Conservation (phyloP, 2,888 invertebrate genomes). For the Drosophila macrospina region DNA sequence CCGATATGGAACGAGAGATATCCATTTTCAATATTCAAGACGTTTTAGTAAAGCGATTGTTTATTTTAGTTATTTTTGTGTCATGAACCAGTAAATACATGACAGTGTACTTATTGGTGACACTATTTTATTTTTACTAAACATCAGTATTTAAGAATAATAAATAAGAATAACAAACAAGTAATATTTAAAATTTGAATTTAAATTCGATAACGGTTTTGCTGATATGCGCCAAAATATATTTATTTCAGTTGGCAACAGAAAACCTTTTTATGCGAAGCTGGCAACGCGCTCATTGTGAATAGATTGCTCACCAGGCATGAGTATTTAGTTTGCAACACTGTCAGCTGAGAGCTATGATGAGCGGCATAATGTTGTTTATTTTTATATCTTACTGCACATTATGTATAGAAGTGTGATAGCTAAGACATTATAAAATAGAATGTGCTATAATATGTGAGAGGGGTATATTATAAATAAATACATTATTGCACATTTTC, state of each 20-base stretch:
- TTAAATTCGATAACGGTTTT: background rate
- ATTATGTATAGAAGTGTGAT: too few species aligned
- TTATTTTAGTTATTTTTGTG: constrained; percentile 27
- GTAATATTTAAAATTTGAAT: background rate
- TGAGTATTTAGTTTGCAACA: constrained; percentile 1
- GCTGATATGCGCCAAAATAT: background rate
- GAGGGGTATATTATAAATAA: background rate
- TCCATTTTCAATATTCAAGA: constrained; percentile 19
- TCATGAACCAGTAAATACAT: constrained; percentile 19
- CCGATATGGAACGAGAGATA: fast-evolving
- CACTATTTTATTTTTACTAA: background rate
- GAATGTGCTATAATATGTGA: background rate
- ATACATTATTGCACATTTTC: too few species aligned
- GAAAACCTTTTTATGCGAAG: background rate
- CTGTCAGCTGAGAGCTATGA: constrained; percentile 21
- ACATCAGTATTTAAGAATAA: background rate
- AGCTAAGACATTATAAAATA: fast-evolving
- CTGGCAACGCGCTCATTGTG: constrained; percentile 39
- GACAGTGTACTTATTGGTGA: constrained; percentile 6
- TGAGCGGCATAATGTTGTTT: constrained; percentile 8
- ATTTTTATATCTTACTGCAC: background rate
- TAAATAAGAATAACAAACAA: too few species aligned
- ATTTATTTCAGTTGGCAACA: constrained; percentile 17
- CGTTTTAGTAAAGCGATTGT: constrained; percentile 4
- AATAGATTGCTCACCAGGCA: background rate